phyloP scores from a whole-genome alignment of 1,140 invertebrate species.

The Aradophagus sp. region DNA sequence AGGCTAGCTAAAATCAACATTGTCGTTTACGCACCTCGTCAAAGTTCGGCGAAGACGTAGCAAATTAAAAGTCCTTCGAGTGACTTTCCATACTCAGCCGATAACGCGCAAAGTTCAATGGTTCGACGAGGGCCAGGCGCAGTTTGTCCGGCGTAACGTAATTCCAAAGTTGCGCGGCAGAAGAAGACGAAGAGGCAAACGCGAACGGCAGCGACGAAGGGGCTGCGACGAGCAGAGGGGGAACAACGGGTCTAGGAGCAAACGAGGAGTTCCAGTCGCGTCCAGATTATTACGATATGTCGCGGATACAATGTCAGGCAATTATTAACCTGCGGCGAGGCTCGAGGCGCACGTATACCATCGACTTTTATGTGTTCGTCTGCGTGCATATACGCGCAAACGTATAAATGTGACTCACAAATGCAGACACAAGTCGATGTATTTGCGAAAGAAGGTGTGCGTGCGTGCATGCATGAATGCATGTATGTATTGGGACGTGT shows the following conservation, averaged over 20 bases:
- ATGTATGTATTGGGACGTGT: not conserved
- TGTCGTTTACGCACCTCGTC: constrained; percentile 41
- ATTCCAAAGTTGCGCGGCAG: constrained; percentile 30
- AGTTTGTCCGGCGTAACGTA: constrained; percentile 32
- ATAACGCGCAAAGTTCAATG: constrained; percentile 48
- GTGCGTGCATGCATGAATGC: not conserved
- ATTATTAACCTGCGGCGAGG: constrained; percentile 63
- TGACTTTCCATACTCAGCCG: constrained; percentile 31
- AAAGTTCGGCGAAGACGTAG: constrained; percentile 48
- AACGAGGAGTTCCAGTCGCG: constrained; percentile 42
- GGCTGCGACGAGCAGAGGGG: not conserved
- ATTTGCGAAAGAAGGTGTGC: too few relatives aligned
- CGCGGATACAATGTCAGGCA: constrained; percentile 62
- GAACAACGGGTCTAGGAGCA: constrained; percentile 34
- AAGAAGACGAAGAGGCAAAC: constrained; percentile 33
- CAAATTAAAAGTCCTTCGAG: constrained; percentile 30
- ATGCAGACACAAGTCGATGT: too few relatives aligned
- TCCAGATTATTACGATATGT: constrained; percentile 65
- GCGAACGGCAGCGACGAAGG: not conserved
- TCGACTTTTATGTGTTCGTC: not conserved
- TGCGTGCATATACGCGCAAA: not conserved
- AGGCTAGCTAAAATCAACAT: constrained; percentile 49
- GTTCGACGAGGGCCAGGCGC: constrained; percentile 28
- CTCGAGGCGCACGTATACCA: constrained; percentile 19
- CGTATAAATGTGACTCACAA: too few relatives aligned